Evolutionary conservation across 2,888 invertebrate genomes (phyloP), one percentile per base, ranked within the genome.

Genomic region (Acanthococcus lagerstroemiae): DNA sequence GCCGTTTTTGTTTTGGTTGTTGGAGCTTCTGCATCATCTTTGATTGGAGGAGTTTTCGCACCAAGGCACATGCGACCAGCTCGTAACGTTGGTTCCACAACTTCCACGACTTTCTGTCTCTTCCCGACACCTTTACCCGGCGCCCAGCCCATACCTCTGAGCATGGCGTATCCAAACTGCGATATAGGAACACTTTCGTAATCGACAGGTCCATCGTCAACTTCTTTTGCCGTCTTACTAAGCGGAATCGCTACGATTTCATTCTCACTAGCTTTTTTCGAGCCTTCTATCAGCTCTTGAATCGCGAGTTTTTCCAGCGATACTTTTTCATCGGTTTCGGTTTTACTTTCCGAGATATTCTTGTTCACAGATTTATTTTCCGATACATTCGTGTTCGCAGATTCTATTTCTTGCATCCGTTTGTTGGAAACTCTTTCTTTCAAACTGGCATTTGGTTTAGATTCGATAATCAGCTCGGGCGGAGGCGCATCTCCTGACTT

Each of bases 21-120:
- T n/a, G n/a, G n/a, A n/a, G n/a, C n/a, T n/a, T n/a, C n/a, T n/a
- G n/a, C n/a, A n/a, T n/a, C n/a, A n/a, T n/a, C n/a, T n/a, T n/a
- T n/a, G n/a, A n/a, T 7, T n/a, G 19, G 9, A 48, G 46, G n/a
- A 26, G 17, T 19, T 46, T 46, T 48, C 1, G 95, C 96, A 1
- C 97, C 97, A 6, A 97, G 78, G 0, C 96, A 96, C 77, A 97
- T 82, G 2, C 96, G 95, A 78, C 91, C 93, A 0, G 96, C 95
- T 67, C 96, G 80, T 45, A 91, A 74, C 70, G 84, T 82, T 0
- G 90, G 90, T 68, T 84, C 78, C 15, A 78, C 74, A 21, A 81
- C 77, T 65, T 77, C 74, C 7, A 80, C 78, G 68, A 79, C 72
- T 72, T 79, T 75, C 71, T 77, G 74, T 75, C 80, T 79, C 74